Base-by-base conservation (phyloP, 1,140 invertebrate species). In the Hormaphis cornu region DNA sequence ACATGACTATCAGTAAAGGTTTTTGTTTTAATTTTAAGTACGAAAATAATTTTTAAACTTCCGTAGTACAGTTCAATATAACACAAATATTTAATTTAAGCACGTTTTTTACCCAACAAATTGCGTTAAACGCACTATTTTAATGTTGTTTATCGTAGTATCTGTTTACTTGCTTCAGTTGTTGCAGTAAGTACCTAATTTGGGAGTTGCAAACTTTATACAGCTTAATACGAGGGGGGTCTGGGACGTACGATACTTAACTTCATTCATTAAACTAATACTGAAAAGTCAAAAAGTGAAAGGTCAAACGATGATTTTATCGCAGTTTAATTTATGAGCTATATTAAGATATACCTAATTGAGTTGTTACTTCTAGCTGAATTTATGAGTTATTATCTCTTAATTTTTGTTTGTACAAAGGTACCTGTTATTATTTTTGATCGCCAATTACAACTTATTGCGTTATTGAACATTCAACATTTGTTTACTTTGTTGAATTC, bases 281-380 rank as follows among this genome's bases (percentile, higher is more conserved):
- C 20, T 58, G 22, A 40, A 58, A 40, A 58, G 33, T 40, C 33
- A 24, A 58, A 58, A 37, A 58, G 54, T 40, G 53, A 58, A 58
- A 58, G 54, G 54, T 58, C 54, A 58, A 58, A 58, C 33, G 24
- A 58, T 40, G 54, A 58, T 58, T 24, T 58, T 40, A 58, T 58
- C 54, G 24, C 20, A n/a, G 20, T 58, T 58, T 58, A 58, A 58
- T 58, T 58, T 58, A 58, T 40, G 35, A 14, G 20, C 54, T 58
- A 58, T 58, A 24, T 24, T 40, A 16, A n/a, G n/a, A n/a, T n/a
- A n/a, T n/a, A 58, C 14, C 37, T 9, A 58, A 58, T 40, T 40
- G 7, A 24, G 54, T 58, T 58, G 54, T 24, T 58, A 8, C 35
- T 40, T 58, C 33, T 40, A 58, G 28, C 4, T 35, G 24, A 54